Evolutionary conservation across 2,888 invertebrate genomes (phyloP).

Genomic region (Lycophotia porphyrea): DNA sequence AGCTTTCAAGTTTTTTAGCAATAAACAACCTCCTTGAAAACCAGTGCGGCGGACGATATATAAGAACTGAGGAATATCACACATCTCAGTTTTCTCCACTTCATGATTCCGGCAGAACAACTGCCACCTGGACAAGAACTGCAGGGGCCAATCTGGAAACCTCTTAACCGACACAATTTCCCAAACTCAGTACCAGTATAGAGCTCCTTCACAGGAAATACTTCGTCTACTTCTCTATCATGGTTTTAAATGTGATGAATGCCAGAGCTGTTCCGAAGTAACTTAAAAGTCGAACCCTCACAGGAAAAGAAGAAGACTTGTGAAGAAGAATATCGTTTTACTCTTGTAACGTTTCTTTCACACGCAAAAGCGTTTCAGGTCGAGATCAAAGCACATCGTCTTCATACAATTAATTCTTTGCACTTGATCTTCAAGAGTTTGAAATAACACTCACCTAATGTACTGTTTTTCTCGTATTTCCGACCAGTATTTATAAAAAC

Average conservation of each 20-base stretch:
- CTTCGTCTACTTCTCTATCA: background rate
- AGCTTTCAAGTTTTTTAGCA: background rate
- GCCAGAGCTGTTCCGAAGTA: background rate
- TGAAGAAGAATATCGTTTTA: background rate
- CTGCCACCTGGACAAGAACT: background rate
- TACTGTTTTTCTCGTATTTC: slow-evolving; percentile 26
- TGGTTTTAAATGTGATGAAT: background rate
- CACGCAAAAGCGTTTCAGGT: background rate
- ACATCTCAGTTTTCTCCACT: background rate
- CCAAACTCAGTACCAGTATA: background rate
- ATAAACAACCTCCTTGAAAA: background rate
- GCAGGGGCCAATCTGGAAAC: background rate
- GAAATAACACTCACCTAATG: slow-evolving; percentile 3
- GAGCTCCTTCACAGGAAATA: background rate
- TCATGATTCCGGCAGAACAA: too few relatives aligned
- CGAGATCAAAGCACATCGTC: slow-evolving; percentile 6
- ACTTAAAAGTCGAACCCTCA: background rate
- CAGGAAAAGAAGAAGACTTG: background rate
- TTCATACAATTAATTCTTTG: background rate
- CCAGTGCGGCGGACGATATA: background rate
- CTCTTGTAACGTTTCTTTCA: background rate
- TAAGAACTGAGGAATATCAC: background rate
- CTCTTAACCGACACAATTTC: background rate
- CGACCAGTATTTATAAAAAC: slow-evolving; percentile 32
- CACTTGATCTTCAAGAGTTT: slow-evolving; percentile 4